Evolutionary conservation across 1,140 invertebrate species (phyloP), one percentile per base, ranked within the genome.

Genomic region (Leptinotarsa defecta): DNA sequence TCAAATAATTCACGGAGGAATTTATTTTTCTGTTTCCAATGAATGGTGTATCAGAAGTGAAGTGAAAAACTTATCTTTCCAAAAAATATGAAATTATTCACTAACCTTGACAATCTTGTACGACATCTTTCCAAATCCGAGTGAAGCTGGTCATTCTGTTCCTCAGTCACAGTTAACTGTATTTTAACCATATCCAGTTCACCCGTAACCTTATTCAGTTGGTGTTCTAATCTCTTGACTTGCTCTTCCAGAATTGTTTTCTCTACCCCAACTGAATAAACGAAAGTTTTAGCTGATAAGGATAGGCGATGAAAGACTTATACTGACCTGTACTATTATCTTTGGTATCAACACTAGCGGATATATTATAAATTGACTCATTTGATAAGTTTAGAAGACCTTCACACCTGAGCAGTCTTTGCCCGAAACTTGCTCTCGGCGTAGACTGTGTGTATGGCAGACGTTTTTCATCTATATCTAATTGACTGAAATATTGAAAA

Each of bases 141-240:
- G 48, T 77, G 74, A 17, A 81, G 48, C 13, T 68, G 48, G n/a
- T 81, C 80, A 69, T 81, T 81, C 73, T 77, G 78, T 19, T 81
- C 80, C 65, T 81, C 78, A 4, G 74, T 71, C 22, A 61, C 13
- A n/a, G 77, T 22, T 22, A 81, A 70, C 64, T 81, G 80, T 13
- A 78, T 64, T 63, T 77, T 76, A 11, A 74, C 71, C 17, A 76
- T 64, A 19, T 49, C 68, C 49, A 78, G 27, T 64, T 81, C 80
- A 57, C 61, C 49, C 4, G 65, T 62, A 8, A 68, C 62, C 73
- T 81, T 81, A 43, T 52, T 70, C 27, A 78, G n/a, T 69, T 81
- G 76, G 71, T 77, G 74, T 65, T 81, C 67, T 57, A 81, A 68
- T 24, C 72, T 69, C 52, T 77, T 76, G 19, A 78, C 69, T 67